Base-by-base conservation (phyloP, 2,113 vertebrate species). In the Cyanoliseus patagonus region DNA sequence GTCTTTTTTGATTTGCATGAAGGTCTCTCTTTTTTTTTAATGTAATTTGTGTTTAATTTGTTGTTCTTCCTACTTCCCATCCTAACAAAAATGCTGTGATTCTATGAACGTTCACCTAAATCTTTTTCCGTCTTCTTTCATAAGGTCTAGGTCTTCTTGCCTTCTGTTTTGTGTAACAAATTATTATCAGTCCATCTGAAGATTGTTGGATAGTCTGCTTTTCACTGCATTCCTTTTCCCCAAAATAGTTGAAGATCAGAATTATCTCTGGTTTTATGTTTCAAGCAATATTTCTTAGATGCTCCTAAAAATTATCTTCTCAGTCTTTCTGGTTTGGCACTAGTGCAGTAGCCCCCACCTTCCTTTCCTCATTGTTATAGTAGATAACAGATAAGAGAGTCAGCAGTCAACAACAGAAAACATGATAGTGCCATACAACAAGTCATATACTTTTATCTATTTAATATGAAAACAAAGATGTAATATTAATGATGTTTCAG, bases 181-280 rank as follows among this genome's bases (percentile, higher is more conserved):
- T 83, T 46, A 23, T 63, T 63, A 44, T 47, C 30, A 33, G 10
- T 61, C 41, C 13, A 41, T 68, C 9, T 7, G 13, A 49, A 83
- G 8, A 83, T 1, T 77, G 15, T 55, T 69, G 16, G n/a, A 33
- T 73, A 67, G 42, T 37, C 41, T 84, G 6, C 31, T 59, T 73
- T 92, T 78, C 3, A 1, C n/a, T 87, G 0, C 49, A n/a, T 72
- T 90, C 31, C 31, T 51, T 63, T 85, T 37, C 28, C 0, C 0
- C 13, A 37, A 73, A 27, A 31, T 35, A 44, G 6, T 47, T 75
- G 52, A 31, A 86, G 37, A 18, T 64, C 2, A 3, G 13, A 83
- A 73, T 86, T 76, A 16, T 64, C 25, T 49, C 39, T 46, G 33
- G 1, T 23, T 74, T 70, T 82, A 11, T 63, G 44, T 88, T 88